These are phyloP conservation scores for Tinamus major DNA, from an alignment of 2,797 vertebrate genomes.

Conservation along the genomic window DNA sequence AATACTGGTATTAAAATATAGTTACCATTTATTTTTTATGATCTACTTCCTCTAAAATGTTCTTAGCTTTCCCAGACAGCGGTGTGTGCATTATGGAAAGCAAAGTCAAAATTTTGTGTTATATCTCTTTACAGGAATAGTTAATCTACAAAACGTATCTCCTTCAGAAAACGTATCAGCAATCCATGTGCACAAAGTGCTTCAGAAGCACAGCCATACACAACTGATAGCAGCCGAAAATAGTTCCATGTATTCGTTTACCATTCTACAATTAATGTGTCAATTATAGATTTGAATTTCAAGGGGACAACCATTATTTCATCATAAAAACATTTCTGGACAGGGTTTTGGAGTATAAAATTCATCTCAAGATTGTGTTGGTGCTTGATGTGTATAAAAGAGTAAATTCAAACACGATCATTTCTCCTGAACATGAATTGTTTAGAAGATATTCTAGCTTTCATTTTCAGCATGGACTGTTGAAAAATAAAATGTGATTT, in stretches of 20 bases:
- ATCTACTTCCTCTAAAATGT: neutral
- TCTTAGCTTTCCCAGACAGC: neutral
- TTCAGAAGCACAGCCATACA: neutral
- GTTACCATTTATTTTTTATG: neutral
- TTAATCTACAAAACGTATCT: neutral
- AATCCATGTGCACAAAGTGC: neutral
- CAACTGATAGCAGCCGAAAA: slow-evolving; percentile 2
- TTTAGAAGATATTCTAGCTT: neutral
- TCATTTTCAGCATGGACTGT: neutral
- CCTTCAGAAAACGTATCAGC: neutral
- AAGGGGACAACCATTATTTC: neutral
- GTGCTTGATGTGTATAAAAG: neutral
- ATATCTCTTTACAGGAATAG: neutral
- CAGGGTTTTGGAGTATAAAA: neutral
- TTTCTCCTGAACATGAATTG: neutral
- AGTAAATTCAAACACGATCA: neutral
- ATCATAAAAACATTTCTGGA: neutral
- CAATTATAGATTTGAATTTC: slow-evolving; percentile 6
- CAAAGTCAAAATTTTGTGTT: neutral
- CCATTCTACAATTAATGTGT: neutral
- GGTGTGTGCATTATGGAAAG: neutral
- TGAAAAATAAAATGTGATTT: slow-evolving; percentile 11
- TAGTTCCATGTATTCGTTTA: neutral
- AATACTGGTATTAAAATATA: neutral
- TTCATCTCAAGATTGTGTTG: neutral